Base-by-base conservation (phyloP, 2,797 vertebrate genomes). In the Vireo griseus region DNA sequence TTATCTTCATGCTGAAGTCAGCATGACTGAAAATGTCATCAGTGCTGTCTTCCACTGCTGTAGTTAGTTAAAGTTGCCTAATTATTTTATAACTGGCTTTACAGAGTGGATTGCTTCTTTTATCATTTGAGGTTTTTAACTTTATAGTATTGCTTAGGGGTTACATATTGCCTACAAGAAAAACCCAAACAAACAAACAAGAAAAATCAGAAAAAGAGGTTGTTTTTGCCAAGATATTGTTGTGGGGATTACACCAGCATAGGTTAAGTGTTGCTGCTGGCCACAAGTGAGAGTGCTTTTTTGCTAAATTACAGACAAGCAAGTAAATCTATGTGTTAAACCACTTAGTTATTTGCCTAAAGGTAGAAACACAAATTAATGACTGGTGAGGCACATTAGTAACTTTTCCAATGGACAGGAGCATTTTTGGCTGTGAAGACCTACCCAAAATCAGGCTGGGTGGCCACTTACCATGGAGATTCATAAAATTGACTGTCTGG, bases 1-100 rank as follows among this genome's bases (percentile, higher is more conserved):
- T 39, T 58, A 10, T 5, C 25, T n/a, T 75, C 2, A 2, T 37
- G 52, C 42, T 66, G 19, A 59, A 67, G 35, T 67, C 86, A 85
- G 11, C 8, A 2, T 16, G 16, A 72, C 26, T 40, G 24, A 59
- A 62, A 89, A 66, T 31, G 10, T 61, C n/a, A 62, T 16, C 29
- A 55, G n/a, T 37, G 21, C 16, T 0, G 0, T 31, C 12, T 39
- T 69, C 54, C 11, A 4, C 13, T 72, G 39, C 28, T 55, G 12
- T 21, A 48, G 13, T 31, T 57, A 35, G 39, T 76, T 86, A 20
- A 69, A 51, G 21, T 5, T 40, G 20, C 28, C 21, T 71, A 48
- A 65, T 50, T 55, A 6, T 90, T 78, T 66, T 35, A 6, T 37
- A 66, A 52, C 11, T 68, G 21, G 22, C 21, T 58, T 69, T 59